phyloP scores from a whole-genome alignment of 2,888 invertebrate genomes.

The Timandra comae region DNA sequence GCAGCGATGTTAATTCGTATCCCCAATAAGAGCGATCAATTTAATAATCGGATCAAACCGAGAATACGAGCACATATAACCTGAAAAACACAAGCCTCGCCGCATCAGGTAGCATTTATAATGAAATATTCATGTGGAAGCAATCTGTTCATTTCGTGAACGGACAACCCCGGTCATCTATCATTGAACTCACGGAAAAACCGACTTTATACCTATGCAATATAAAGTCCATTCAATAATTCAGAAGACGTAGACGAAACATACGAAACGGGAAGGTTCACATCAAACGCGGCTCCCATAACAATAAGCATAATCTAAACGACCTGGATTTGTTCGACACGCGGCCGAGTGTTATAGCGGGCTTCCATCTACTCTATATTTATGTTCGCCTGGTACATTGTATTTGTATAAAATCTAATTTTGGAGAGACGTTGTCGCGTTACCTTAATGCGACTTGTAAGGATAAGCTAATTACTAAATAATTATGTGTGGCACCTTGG shows the following conservation, averaged over 20 bases:
- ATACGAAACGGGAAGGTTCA: slow-evolving; percentile 7
- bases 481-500: too few relatives aligned
- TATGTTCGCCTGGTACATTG: slow-evolving; percentile 29
- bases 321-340: slow-evolving; percentile 45
- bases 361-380: slow-evolving; percentile 22
- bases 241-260: slow-evolving; percentile 3
- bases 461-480: too few relatives aligned
- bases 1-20: too few relatives aligned
- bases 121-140: slow-evolving; percentile 53
- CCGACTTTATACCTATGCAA: slow-evolving; percentile 15
- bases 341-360: slow-evolving; percentile 22
- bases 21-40: neutral
- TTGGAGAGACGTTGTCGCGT: neutral
- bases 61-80: slow-evolving; percentile 10
- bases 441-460: too few relatives aligned
- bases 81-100: slow-evolving; percentile 6
- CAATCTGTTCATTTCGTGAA: slow-evolving; percentile 38
- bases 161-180: slow-evolving; percentile 15
- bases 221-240: slow-evolving; percentile 22
- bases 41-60: slow-evolving; percentile 12
- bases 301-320: slow-evolving; percentile 55
- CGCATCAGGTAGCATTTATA: slow-evolving; percentile 28
- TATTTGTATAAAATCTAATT: slow-evolving; percentile 1
- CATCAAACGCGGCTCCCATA: slow-evolving; percentile 34
- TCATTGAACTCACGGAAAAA: slow-evolving; percentile 14